Conservation (phyloP, 2,888 invertebrate species). For the Morinoia aosen region DNA sequence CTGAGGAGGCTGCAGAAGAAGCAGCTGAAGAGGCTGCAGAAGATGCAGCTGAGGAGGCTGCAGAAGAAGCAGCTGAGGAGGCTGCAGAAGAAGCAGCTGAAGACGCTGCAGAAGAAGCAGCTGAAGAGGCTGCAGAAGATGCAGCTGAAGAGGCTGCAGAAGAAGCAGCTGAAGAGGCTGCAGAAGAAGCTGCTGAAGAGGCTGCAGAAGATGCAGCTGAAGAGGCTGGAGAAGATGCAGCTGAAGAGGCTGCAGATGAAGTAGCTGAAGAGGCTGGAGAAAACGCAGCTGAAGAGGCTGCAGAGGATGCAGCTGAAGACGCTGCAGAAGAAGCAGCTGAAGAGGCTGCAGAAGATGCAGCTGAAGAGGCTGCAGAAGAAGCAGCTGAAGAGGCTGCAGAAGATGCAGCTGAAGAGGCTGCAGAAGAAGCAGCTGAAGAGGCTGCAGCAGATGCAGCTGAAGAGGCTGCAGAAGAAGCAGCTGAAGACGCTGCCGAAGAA, state of each 20-base stretch:
- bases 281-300: constrained; percentile 35
- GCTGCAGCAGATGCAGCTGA: constrained; percentile 42
- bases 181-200: not conserved
- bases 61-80: constrained; percentile 38
- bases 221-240: not conserved
- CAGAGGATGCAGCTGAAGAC: constrained; percentile 21
- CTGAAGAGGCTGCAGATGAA: constrained; percentile 9
- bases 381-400: not conserved
- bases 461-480: constrained; percentile 35
- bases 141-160: not conserved
- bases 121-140: constrained; percentile 35
- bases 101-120: constrained; percentile 24
- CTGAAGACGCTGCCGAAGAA: not conserved
- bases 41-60: constrained; percentile 42
- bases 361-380: constrained; percentile 35
- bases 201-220: constrained; percentile 29
- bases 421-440: not conserved
- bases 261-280: constrained; percentile 50
- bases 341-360: not conserved
- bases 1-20: constrained; percentile 43
- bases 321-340: constrained; percentile 10
- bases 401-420: constrained; percentile 24
- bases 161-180: constrained; percentile 34
- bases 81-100: constrained; percentile 38
- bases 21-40: constrained; percentile 37